Evolutionary conservation across 2,113 vertebrate genomes (phyloP), one percentile per base, ranked within the genome.

Genomic region (Lepus timidus): DNA sequence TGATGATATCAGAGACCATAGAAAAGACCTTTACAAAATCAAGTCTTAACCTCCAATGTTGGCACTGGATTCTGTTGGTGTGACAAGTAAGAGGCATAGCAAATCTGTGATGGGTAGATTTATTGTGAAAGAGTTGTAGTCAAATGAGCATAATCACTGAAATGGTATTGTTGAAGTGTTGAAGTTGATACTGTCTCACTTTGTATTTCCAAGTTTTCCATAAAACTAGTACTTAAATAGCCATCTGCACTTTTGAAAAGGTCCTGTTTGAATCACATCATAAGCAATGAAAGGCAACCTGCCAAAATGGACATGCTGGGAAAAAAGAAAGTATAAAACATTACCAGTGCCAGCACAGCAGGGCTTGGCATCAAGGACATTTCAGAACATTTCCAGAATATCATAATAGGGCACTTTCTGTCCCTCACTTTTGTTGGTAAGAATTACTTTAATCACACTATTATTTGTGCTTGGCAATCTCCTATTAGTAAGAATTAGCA

Each of bases 321-420:
- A 76, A 84, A 17, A 85, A 81, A 33, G 31, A 62, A 83, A 51
- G 2, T 39, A 33, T 4, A 81, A 81, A 74, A n/a, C 25, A 49
- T 73, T 52, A 29, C 10, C 2, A 67, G n/a, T 33, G 25, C 52
- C 25, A 9, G 1, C 11, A 78, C 5, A 70, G 4, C 6, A 87
- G n/a, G 31, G 36, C 73, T 73, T 62, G 33, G 7, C 27, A 95
- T 84, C 16, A 13, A 14, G 1, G 31, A 55, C 36, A 65, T 33
- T 90, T 91, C 81, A 83, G 76, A 75, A 80, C 3, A 84, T 76
- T 86, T 91, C 62, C 49, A 91, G 25, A 73, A 33, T 51, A 79
- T 67, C n/a, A 39, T 83, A 65, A 85, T 27, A 89, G n/a, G 12
- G 1, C 71, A 81, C 25, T 10, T 33, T 67, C 44, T 62, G 36